Evolutionary conservation across 1,140 invertebrate genomes (phyloP).

Genomic region (Macrotrachela quadricornifera): DNA sequence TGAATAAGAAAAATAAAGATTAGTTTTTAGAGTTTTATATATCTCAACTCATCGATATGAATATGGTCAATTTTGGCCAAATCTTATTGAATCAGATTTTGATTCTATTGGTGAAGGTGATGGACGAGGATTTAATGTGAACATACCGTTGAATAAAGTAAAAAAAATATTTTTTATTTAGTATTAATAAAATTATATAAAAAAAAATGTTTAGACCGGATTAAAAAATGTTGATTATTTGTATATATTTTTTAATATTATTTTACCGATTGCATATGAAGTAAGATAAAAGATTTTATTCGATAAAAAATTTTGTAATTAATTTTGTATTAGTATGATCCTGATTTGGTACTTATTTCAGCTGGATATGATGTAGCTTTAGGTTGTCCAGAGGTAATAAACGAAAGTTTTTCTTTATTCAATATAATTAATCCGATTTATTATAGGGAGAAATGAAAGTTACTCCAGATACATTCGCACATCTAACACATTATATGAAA

Average conservation of each 20-base stretch:
- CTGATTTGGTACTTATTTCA: conserved; percentile 61
- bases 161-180: background rate
- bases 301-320: background rate
- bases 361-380: conserved; percentile 71
- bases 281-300: conserved; percentile 33
- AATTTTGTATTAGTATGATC: conserved; percentile 48
- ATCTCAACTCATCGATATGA: conserved; percentile 94
- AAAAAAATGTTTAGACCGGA: conserved; percentile 33
- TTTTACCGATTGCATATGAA: conserved; percentile 70
- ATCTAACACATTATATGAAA: conserved; percentile 50
- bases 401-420: background rate
- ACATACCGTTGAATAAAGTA: conserved; percentile 62
- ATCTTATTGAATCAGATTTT: conserved; percentile 77
- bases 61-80: conserved; percentile 88
- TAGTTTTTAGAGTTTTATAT: conserved; percentile 62
- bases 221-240: conserved; percentile 69
- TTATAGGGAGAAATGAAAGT: conserved; percentile 70
- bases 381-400: conserved; percentile 57
- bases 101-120: conserved; percentile 49
- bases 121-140: conserved; percentile 69
- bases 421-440: conserved; percentile 3
- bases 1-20: background rate
- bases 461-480: conserved; percentile 61
- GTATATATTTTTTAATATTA: conserved; percentile 63
- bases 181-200: background rate